Evolutionary conservation across 2,797 vertebrate species (phyloP).

Genomic region (Enteromius paludinosus): DNA sequence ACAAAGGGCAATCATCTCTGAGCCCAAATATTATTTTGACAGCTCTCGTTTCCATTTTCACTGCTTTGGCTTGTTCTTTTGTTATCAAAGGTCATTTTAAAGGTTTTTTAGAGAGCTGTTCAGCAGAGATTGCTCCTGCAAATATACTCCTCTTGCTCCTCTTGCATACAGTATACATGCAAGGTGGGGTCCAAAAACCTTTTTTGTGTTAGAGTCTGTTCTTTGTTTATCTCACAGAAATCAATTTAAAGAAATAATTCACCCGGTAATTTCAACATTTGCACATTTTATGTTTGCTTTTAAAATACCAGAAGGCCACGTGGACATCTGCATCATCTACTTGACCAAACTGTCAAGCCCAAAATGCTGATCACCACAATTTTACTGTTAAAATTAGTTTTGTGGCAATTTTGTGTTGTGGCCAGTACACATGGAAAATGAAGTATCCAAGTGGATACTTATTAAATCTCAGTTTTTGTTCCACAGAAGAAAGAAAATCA

Average conservation of each 20-base stretch:
- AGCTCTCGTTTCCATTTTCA: slow-evolving; percentile 15
- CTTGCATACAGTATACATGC: no score
- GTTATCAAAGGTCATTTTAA: slow-evolving; percentile 31
- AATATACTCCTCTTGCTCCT: not conserved
- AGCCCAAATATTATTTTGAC: slow-evolving; percentile 19
- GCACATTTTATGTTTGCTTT: not conserved
- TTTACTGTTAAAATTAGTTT: not conserved
- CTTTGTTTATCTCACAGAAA: not conserved
- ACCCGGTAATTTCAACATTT: not conserved
- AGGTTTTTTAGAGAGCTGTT: not conserved
- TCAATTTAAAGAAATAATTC: not conserved
- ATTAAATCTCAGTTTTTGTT: not conserved
- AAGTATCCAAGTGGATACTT: not conserved
- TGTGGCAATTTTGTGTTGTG: not conserved
- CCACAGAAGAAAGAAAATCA: not conserved
- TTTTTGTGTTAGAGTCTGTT: not conserved
- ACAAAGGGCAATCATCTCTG: slow-evolving; percentile 26
- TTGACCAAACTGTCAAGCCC: not conserved
- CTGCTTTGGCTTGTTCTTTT: slow-evolving; percentile 12
- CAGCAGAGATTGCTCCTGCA: not conserved
- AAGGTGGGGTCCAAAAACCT: not conserved
- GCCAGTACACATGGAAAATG: not conserved
- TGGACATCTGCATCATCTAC: not conserved
- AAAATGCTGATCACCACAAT: not conserved
- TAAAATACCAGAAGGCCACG: not conserved